Percentiles rank a stretch among this genome's conserved stretches.
phyloP scores from a whole-genome alignment of 2,797 vertebrate genomes.

The Hozukius guyotensis region DNA sequence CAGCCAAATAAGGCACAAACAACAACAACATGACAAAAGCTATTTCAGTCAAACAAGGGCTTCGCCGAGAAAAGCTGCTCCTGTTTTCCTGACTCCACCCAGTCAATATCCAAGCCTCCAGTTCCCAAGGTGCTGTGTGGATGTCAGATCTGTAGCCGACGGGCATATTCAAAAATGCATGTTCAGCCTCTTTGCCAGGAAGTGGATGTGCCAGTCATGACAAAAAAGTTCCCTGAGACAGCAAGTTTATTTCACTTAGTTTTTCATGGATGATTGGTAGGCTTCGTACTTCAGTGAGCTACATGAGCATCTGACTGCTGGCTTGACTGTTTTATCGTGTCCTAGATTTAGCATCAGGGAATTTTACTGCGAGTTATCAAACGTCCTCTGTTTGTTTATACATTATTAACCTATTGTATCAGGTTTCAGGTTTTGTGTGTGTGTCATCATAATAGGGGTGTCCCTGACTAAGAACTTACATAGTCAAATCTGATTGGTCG shows the following conservation, averaged over 20 bases:
- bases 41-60: constrained; percentile 63
- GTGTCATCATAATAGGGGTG: background rate
- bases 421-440: background rate
- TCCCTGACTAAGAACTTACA: background rate
- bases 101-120: constrained; percentile 55
- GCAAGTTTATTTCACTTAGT: constrained; percentile 70
- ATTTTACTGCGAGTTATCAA: constrained; percentile 34
- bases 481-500: background rate
- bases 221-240: constrained; percentile 73
- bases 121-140: constrained; percentile 67
- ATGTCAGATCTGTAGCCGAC: constrained; percentile 71
- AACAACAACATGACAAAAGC: constrained; percentile 64
- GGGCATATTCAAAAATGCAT: constrained; percentile 75
- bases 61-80: constrained; percentile 36
- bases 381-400: constrained; percentile 21
- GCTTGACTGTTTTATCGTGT: constrained; percentile 52
- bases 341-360: constrained; percentile 55
- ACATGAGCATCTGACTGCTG: constrained; percentile 49
- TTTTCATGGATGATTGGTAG: constrained; percentile 64
- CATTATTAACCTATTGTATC: constrained; percentile 27
- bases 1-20: constrained; percentile 50
- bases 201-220: constrained; percentile 70
- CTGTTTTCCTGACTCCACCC: constrained; percentile 51
- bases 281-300: constrained; percentile 39
- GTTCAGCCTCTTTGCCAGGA: constrained; percentile 74